These are phyloP conservation scores for Atta cephalotes DNA, from an alignment of 1,140 invertebrate genomes.

Conservation along the genomic window DNA sequence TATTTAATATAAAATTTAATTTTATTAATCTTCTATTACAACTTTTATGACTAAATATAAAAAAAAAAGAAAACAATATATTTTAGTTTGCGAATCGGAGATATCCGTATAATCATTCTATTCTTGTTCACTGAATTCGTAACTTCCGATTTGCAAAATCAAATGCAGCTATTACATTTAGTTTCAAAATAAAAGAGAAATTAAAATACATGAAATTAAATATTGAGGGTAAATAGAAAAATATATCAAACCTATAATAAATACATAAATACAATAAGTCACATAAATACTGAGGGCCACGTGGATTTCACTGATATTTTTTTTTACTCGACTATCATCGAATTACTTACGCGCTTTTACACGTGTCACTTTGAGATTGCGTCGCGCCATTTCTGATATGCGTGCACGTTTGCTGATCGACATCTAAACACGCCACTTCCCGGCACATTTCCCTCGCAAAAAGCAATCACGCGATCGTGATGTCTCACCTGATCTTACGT, in stretches of 20 bases:
- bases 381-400: neutral
- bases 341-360: neutral
- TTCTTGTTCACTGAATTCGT: too few relatives aligned
- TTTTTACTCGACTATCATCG: neutral
- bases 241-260: neutral
- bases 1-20: neutral
- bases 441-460: neutral
- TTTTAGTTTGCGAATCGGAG: too few relatives aligned
- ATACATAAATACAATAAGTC: neutral
- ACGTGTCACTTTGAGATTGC: constrained; percentile 4
- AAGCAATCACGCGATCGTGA: neutral
- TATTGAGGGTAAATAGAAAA: neutral
- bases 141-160: too few relatives aligned
- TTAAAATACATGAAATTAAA: neutral
- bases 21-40: neutral
- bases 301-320: neutral
- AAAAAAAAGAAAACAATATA: neutral
- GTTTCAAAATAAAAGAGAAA: neutral
- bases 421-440: neutral
- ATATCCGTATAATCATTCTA: too few relatives aligned
- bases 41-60: neutral
- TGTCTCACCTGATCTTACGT: constrained; percentile 44
- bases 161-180: neutral
- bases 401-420: neutral
- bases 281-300: too few relatives aligned